Evolutionary conservation across 2,113 vertebrate species (phyloP).

Genomic region (Epinephelus moara): DNA sequence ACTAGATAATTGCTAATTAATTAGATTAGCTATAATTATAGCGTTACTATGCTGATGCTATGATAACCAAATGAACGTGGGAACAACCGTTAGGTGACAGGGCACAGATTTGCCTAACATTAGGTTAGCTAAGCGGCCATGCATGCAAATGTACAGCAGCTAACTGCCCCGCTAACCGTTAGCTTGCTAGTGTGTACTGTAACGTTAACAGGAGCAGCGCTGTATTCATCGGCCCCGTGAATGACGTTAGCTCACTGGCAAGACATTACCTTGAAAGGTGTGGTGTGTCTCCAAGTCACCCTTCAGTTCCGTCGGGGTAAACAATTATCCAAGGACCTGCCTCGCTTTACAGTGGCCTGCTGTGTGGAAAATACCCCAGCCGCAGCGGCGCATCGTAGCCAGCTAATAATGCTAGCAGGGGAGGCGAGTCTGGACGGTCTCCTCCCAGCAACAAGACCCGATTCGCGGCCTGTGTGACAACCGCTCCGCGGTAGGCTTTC

Average conservation of each 20-base stretch:
- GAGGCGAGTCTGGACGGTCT: constrained; percentile 66
- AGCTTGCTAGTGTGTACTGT: constrained; percentile 45
- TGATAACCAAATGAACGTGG: no score
- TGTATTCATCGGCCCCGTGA: constrained; percentile 50
- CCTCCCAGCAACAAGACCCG: constrained; percentile 80
- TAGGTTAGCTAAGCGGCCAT: constrained; percentile 5
- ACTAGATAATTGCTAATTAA: constrained; percentile 6
- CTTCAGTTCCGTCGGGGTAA: constrained; percentile 33
- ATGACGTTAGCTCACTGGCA: constrained; percentile 57
- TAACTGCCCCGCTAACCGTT: constrained; percentile 56
- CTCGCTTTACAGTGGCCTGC: constrained; percentile 47
- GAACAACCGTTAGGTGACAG: background rate
- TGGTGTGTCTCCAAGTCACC: constrained; percentile 61
- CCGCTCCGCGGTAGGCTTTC: constrained; percentile 59
- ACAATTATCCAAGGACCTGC: constrained; percentile 59
- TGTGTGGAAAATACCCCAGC: constrained; percentile 52
- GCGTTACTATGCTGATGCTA: background rate
- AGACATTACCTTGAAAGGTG: constrained; percentile 80
- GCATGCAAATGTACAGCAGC: constrained; percentile 37
- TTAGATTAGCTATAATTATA: background rate
- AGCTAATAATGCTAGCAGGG: constrained; percentile 69
- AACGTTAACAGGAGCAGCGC: constrained; percentile 3
- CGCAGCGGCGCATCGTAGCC: constrained; percentile 75
- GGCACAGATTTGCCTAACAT: background rate
- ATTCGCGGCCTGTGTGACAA: constrained; percentile 75